phyloP scores from a whole-genome alignment of 2,113 vertebrate genomes.

The Plectropomus leopardus region DNA sequence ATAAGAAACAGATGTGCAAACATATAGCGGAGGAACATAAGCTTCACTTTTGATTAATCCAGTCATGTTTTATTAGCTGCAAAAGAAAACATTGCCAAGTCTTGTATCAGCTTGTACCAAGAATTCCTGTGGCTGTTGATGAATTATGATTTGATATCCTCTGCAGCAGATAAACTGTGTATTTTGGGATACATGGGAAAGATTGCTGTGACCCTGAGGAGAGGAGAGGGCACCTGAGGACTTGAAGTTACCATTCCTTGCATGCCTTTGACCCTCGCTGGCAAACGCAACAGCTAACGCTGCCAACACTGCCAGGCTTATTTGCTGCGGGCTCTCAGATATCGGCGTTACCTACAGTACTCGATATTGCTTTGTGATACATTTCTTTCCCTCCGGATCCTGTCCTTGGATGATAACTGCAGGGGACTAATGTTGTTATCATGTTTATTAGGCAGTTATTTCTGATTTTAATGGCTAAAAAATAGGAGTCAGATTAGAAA shows the following conservation, averaged over 20 bases:
- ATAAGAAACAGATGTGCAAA: not conserved
- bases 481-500: slow-evolving; percentile 16
- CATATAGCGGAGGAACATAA: not conserved
- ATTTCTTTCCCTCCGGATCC: slow-evolving; percentile 23
- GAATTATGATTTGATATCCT: slow-evolving; percentile 34
- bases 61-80: not conserved
- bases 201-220: slow-evolving; percentile 5
- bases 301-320: not conserved
- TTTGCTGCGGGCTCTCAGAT: slow-evolving; percentile 22
- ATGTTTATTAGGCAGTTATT: slow-evolving; percentile 46
- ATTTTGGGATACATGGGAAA: slow-evolving; percentile 50
- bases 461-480: slow-evolving; percentile 43
- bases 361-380: slow-evolving; percentile 27
- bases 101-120: slow-evolving; percentile 37
- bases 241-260: slow-evolving; percentile 34
- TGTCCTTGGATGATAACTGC: slow-evolving; percentile 69
- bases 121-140: slow-evolving; percentile 31
- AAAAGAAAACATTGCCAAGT: not conserved
- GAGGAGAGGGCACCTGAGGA: slow-evolving; percentile 32
- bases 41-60: not conserved
- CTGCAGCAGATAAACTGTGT: slow-evolving; percentile 12
- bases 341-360: slow-evolving; percentile 46
- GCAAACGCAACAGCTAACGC: not conserved
- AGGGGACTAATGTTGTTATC: slow-evolving; percentile 33
- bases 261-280: slow-evolving; percentile 5